Evolutionary conservation across 2,888 invertebrate genomes (phyloP).

Genomic region (Rapana venosa): DNA sequence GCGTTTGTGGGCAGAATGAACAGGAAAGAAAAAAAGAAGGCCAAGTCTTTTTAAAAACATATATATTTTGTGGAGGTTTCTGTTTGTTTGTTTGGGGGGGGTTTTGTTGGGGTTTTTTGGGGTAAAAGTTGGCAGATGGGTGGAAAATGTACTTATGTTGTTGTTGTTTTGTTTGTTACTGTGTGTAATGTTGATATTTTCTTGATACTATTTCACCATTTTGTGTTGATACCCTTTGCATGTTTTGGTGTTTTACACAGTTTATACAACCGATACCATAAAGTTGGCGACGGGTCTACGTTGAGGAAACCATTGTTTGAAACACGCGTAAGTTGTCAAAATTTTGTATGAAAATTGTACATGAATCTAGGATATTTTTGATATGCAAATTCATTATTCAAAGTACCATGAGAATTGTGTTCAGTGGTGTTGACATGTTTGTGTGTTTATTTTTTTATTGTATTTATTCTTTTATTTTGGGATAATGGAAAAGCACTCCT

Average conservation of each 20-base stretch:
- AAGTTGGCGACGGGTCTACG: slow-evolving; percentile 37
- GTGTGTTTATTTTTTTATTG: too few relatives aligned
- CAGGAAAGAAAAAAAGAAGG: too few relatives aligned
- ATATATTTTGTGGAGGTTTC: too few relatives aligned
- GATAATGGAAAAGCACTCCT: not conserved
- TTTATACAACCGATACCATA: slow-evolving; percentile 51
- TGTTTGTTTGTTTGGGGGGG: too few relatives aligned
- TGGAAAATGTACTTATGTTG: too few relatives aligned
- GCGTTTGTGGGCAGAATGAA: too few relatives aligned
- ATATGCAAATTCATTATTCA: too few relatives aligned
- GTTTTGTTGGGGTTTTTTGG: too few relatives aligned
- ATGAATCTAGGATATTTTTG: not conserved
- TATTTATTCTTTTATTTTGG: not conserved
- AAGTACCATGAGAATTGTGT: not conserved
- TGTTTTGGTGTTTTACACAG: slow-evolving; percentile 24
- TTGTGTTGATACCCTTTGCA: not conserved
- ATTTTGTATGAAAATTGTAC: not conserved
- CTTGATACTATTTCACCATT: not conserved
- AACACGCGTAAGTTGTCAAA: slow-evolving; percentile 43
- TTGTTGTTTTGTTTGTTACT: not conserved
- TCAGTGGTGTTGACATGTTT: not conserved
- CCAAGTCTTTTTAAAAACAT: too few relatives aligned
- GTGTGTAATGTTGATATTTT: not conserved
- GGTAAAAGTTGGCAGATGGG: too few relatives aligned
- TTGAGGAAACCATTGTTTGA: slow-evolving; percentile 50